phyloP scores from a whole-genome alignment of 2,888 invertebrate genomes.

The Teleogryllus oceanicus region DNA sequence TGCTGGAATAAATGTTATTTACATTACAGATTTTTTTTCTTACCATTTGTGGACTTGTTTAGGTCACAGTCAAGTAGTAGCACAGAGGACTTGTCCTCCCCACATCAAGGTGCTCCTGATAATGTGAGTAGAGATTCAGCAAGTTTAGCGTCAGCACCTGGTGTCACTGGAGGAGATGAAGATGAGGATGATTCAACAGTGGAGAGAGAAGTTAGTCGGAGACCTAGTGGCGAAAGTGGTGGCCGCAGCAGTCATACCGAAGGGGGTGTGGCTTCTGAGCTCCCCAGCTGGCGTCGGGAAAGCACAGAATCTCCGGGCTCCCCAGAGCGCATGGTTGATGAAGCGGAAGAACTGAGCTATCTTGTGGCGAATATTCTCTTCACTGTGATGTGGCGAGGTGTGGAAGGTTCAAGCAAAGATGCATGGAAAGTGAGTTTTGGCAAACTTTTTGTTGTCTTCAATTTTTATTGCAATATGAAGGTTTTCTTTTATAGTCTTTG shows the following conservation, averaged over 20 bases:
- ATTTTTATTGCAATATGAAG: no score
- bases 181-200: conserved; percentile 35
- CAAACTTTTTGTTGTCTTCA: no score
- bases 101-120: conserved; percentile 33
- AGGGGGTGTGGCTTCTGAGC: not conserved
- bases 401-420: conserved; percentile 53
- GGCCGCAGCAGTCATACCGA: not conserved
- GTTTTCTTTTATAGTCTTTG: no score
- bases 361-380: conserved; percentile 56
- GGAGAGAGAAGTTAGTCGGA: conserved; percentile 33
- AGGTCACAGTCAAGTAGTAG: conserved; percentile 39
- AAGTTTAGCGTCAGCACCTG: conserved; percentile 37
- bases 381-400: conserved; percentile 59
- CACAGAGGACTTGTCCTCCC: conserved; percentile 39
- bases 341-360: conserved; percentile 57
- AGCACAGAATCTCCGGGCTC: conserved; percentile 39
- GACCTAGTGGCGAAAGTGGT: not conserved
- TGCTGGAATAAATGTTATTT: not conserved
- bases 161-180: conserved; percentile 27
- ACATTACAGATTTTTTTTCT: not conserved
- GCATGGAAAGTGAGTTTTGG: conserved; percentile 53
- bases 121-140: conserved; percentile 36
- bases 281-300: not conserved
- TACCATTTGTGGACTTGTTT: not conserved
- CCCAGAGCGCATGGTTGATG: conserved; percentile 43